A percentile compares a stretch with the other conserved stretches of the same genome.
Conservation (phyloP, 2,888 invertebrate genomes). For the Latheticus oryzae region DNA sequence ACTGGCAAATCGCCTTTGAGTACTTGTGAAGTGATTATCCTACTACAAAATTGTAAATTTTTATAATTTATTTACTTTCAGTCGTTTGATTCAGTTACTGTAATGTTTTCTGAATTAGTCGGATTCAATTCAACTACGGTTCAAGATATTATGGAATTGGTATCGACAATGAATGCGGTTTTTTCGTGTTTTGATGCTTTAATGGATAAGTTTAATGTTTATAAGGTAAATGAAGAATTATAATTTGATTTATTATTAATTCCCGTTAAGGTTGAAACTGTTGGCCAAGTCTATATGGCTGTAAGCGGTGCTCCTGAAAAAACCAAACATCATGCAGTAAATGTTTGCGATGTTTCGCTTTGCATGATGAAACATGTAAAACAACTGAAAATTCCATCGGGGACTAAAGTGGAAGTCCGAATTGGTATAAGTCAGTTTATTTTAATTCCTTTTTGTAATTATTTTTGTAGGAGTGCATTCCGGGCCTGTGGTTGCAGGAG, state of each 20-base stretch:
- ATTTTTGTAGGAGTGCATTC: slow-evolving; percentile 76
- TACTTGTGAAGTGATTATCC: slow-evolving; percentile 74
- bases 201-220: slow-evolving; percentile 86
- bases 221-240: slow-evolving; percentile 75
- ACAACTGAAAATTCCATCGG: slow-evolving; percentile 72
- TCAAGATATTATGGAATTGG: slow-evolving; percentile 80
- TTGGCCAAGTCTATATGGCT: slow-evolving; percentile 92
- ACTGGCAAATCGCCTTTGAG: slow-evolving; percentile 80
- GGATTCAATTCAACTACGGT: slow-evolving; percentile 72
- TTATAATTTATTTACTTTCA: slow-evolving; percentile 63
- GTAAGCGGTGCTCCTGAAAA: slow-evolving; percentile 90
- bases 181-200: slow-evolving; percentile 87
- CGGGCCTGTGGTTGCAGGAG: slow-evolving; percentile 87
- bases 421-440: slow-evolving; percentile 68
- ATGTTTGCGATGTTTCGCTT: slow-evolving; percentile 82
- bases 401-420: slow-evolving; percentile 71
- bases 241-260: slow-evolving; percentile 28
- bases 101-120: slow-evolving; percentile 81
- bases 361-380: slow-evolving; percentile 79
- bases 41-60: too few species aligned
- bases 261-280: slow-evolving; percentile 84
- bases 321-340: slow-evolving; percentile 78
- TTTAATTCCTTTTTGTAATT: background rate
- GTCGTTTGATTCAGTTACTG: slow-evolving; percentile 82
- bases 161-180: slow-evolving; percentile 86